These are phyloP conservation scores for Dynastes hyllus DNA, from an alignment of 2,888 invertebrate species.

Conservation along the genomic window DNA sequence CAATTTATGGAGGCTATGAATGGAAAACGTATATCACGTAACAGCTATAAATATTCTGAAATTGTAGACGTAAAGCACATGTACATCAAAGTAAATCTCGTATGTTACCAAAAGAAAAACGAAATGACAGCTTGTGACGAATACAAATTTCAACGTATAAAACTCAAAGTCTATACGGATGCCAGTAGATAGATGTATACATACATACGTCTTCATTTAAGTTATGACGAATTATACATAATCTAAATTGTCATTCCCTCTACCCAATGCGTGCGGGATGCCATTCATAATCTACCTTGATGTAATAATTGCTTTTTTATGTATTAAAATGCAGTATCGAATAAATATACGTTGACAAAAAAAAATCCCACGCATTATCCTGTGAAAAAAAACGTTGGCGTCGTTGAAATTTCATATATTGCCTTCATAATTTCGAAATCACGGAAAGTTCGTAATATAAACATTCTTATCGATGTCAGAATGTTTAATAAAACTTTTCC, in stretches of 20 bases:
- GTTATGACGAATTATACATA: slow-evolving; percentile 1
- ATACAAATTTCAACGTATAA: slow-evolving; percentile 39
- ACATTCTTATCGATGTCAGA: slow-evolving; percentile 24
- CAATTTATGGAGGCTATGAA: slow-evolving; percentile 29
- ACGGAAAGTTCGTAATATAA: slow-evolving; percentile 29
- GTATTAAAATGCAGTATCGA: too few relatives aligned
- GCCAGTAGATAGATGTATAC: not conserved
- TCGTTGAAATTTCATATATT: slow-evolving; percentile 21
- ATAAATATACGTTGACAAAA: too few relatives aligned
- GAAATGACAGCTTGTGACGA: slow-evolving; percentile 39
- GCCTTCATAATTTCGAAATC: slow-evolving; percentile 30
- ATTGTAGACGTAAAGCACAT: slow-evolving; percentile 35
- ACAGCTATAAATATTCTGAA: slow-evolving; percentile 36
- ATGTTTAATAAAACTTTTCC: slow-evolving; percentile 28
- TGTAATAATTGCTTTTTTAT: too few relatives aligned
- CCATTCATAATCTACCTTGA: too few relatives aligned
- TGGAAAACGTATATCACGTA: slow-evolving; percentile 34
- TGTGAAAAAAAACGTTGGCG: not conserved
- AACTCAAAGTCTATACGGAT: slow-evolving; percentile 8
- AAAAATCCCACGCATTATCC: not conserved
- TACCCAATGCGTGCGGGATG: too few relatives aligned
- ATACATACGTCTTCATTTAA: slow-evolving; percentile 14
- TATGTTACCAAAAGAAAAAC: slow-evolving; percentile 38
- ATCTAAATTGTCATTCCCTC: too few relatives aligned
- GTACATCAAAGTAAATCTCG: slow-evolving; percentile 31